Base-by-base conservation (phyloP, 2,888 invertebrate species). In the Ormyrus labotus region DNA sequence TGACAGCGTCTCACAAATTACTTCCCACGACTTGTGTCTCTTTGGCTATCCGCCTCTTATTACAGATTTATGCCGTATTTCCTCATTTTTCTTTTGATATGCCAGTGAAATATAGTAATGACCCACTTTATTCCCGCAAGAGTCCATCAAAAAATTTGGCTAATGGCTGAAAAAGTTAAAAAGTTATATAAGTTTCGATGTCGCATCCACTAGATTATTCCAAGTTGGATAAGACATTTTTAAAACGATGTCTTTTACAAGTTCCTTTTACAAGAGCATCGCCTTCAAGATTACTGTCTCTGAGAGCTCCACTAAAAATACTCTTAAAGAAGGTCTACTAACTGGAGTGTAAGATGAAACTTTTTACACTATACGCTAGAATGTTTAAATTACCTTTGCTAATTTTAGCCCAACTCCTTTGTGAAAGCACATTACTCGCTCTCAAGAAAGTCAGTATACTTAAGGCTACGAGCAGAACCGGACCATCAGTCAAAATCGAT, bases 251-350 rank as follows among this genome's bases (percentile, higher is more conserved):
- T 34, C 19, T 60, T 60, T 34, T 6, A 48, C 8, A 64, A 48
- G 48, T n/a, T 47, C 45, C 11, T 69, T 57, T 69, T 57, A 45
- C n/a, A 7, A 68, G 53, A 47, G 13, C 13, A 50, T 50, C 51
- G 11, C 60, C 58, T 58, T 70, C 50, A 60, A 70, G 70, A 60
- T 50, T 55, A 48, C 13, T n/a, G 6, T 10, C 47, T 51, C 47
- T 60, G 6, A n/a, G 34, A 50, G n/a, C 10, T 11, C 50, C 50
- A 50, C 70, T 71, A 71, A 71, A 71, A 71, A 71, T 71, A 71
- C 50, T 60, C 51, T 71, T 51, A 71, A 71, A 71, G 50, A 70
- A 47, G 48, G 11, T 60, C 60, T 50, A 13, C 48, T 11, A 34
- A 50, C 19, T 19, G 19, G 19, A 19, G 19, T 19, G 19, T 19